Conservation (phyloP, 2,113 vertebrate species). For the Periophthalmodon schlosseri region DNA sequence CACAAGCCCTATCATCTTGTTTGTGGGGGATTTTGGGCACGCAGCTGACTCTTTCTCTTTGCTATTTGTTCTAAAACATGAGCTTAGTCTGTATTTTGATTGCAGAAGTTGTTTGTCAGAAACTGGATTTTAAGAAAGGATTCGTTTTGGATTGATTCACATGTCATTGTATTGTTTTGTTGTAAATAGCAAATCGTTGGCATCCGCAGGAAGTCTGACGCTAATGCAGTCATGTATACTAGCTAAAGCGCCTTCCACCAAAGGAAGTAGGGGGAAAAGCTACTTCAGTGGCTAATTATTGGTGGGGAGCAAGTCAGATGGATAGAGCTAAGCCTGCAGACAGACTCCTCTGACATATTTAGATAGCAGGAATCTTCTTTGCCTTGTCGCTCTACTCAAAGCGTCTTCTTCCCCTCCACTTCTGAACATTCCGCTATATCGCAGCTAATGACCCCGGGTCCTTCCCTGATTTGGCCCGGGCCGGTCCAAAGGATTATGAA, state of each 20-base stretch:
- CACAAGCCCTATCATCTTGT: constrained; percentile 47
- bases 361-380: constrained; percentile 40
- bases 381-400: constrained; percentile 43
- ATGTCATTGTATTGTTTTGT: constrained; percentile 57
- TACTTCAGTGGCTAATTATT: constrained; percentile 43
- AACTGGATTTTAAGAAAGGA: constrained; percentile 24
- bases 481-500: constrained; percentile 79
- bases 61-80: constrained; percentile 56
- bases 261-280: constrained; percentile 39
- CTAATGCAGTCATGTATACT: constrained; percentile 44
- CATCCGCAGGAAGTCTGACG: constrained; percentile 60
- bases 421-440: constrained; percentile 56
- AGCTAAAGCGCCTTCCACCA: constrained; percentile 58
- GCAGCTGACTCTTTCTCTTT: constrained; percentile 21
- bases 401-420: constrained; percentile 34
- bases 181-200: constrained; percentile 52
- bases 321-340: constrained; percentile 19
- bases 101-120: constrained; percentile 59
- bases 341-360: constrained; percentile 41
- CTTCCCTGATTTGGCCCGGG: constrained; percentile 77
- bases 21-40: constrained; percentile 31
- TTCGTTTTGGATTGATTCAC: constrained; percentile 57
- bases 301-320: constrained; percentile 45
- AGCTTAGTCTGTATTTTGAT: constrained; percentile 53
- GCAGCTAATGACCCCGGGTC: constrained; percentile 72